Base-by-base conservation (phyloP, 2,888 invertebrate genomes). In the Chalcis sispes region DNA sequence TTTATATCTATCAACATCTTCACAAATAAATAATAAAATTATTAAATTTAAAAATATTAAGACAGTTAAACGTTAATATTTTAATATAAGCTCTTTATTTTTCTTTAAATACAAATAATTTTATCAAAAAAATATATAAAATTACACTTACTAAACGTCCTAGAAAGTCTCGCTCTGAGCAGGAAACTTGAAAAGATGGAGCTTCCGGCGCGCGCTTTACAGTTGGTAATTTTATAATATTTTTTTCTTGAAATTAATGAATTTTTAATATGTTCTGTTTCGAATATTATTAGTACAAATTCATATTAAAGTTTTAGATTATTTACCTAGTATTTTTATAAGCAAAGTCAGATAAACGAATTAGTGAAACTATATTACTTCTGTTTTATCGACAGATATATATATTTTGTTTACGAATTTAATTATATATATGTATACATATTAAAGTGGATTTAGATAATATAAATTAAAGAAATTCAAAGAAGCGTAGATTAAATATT, bases 1-100 rank as follows among this genome's bases (percentile, higher is more conserved):
- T 73, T 73, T 79, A 72, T 56, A 84, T 84, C 84, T 81, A 62
- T 71, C 42, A 65, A 80, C 81, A 84, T 84, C 84, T 73, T 23
- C 27, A 36, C 48, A 54, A 67, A 72, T n/a, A 79, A 58, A 66
- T n/a, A 20, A 50, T 4, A 7, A 66, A 66, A 46, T 54, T 0
- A 18, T 4, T 2, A 56, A 75, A 36, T 58, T 56, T 5, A 4
- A 59, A 79, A 58, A 66, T n/a, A 20, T 40, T 4, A 7, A 66
- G 61, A 46, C 46, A 0, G 15, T 4, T 2, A 56, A 75, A 36
- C 50, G 46, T 5, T 2, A 59, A 42, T 27, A 58, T 65, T 20
- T 20, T 7, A 10, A 15, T 32, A 50, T 40, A 50, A 27, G 7
- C n/a, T 18, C n/a, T 54, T 32, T 71, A 59, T 65, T 66, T 75